Base-by-base conservation (phyloP, 2,888 invertebrate species). In the Palloptera scutellata region DNA sequence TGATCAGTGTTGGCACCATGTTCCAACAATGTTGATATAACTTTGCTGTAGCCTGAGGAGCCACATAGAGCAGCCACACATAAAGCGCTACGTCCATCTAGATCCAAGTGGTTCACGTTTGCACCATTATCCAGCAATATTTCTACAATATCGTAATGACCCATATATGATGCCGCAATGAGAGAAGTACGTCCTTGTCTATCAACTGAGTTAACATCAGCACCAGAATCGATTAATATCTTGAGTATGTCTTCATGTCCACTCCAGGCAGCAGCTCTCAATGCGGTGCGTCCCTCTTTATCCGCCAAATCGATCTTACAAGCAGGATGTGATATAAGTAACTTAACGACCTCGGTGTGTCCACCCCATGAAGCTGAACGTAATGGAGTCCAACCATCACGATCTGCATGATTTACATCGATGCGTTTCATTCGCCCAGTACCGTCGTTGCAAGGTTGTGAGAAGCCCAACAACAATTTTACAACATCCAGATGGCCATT, bases 321-420 rank as follows among this genome's bases (percentile, higher is more conserved):
- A 1, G 82, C 82, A 0, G 92, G 91, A 74, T 90, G 91, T 61
- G 90, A 89, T 53, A 96, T 88, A 55, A 97, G 86, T 13, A 92
- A 87, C 74, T 93, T 92, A 0, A 94, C 94, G 1, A 94, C 93
- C 87, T 94, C 92, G 1, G 92, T 92, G 79, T 97, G 97, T 1
- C 97, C 97, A 59, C 96, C 97, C 97, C 97, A 97, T 12, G 97
- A 96, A 19, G 97, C 96, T 4, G 97, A 96, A 66, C 97, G 86
- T 58, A 96, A 86, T 13, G 95, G 93, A 43, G 94, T 95, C 97
- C 95, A 96, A 43, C 95, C 95, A 79, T 95, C 95, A 61, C 89
- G 88, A 84, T 93, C 92, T 9, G 92, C 91, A 78, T 91, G 91
- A 84, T 93, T 91, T 1, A 91, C 89, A 79, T 90, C 89, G 2